Conservation (phyloP, 2,888 invertebrate genomes). For the Brachynemurus nebulosus region DNA sequence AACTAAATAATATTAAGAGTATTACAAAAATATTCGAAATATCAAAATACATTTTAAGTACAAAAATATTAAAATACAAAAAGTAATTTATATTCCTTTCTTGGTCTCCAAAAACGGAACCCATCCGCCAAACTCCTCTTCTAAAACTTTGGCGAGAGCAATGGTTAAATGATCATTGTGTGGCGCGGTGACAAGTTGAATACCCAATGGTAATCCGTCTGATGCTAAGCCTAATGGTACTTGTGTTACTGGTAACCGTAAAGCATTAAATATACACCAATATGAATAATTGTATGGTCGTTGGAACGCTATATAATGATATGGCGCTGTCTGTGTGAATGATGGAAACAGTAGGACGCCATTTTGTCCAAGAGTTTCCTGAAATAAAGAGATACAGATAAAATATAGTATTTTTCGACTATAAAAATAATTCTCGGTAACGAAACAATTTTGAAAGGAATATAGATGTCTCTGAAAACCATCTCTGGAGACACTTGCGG, state of each 20-base stretch:
- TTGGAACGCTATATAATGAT: conserved; percentile 64
- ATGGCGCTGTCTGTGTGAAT: conserved; percentile 63
- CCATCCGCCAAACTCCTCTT: conserved; percentile 25
- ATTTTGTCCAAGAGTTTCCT: conserved; percentile 56
- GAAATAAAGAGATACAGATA: conserved; percentile 23
- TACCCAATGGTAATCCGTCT: conserved; percentile 60
- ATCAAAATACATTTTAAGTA: neutral
- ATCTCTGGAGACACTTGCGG: no score
- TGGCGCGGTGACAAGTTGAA: conserved; percentile 64
- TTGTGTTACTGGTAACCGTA: conserved; percentile 72
- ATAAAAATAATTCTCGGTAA: neutral
- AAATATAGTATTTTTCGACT: neutral
- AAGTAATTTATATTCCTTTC: neutral
- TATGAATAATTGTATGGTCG: conserved; percentile 75
- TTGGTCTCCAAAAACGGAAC: neutral
- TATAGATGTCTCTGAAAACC: no score
- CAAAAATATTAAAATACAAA: neutral
- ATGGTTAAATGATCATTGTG: conserved; percentile 57
- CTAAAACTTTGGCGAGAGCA: conserved; percentile 58
- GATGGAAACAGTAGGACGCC: conserved; percentile 77
- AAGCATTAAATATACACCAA: conserved; percentile 72
- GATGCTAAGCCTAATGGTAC: conserved; percentile 64
- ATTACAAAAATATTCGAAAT: neutral
- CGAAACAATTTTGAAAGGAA: no score
- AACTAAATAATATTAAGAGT: neutral